Conservation (phyloP, 1,140 invertebrate genomes). For the Papilio dardanus region DNA sequence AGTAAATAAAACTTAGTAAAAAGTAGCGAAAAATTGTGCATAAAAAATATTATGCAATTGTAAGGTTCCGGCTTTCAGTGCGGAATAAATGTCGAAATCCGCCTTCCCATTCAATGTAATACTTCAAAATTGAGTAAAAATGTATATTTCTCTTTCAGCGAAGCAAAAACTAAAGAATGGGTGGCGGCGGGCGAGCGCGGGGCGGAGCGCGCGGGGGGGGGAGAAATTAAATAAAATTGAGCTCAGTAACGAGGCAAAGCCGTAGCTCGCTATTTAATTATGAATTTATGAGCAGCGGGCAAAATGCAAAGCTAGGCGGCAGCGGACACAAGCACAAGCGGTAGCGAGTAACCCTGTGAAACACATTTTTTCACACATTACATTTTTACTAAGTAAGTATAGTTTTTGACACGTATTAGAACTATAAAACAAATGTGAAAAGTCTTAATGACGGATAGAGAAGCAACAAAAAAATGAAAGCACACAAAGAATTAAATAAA, state of each 20-base stretch:
- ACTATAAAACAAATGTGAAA: not conserved
- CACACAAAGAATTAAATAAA: too few species aligned
- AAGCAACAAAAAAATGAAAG: not conserved
- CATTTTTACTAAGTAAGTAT: too few species aligned
- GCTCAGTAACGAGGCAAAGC: constrained; percentile 60
- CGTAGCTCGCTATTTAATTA: constrained; percentile 76
- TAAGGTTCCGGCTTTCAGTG: constrained; percentile 11
- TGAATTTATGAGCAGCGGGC: constrained; percentile 74
- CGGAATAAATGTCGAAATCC: constrained; percentile 13
- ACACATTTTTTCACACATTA: not conserved
- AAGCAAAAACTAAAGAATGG: constrained; percentile 29
- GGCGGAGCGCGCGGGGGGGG: constrained; percentile 34
- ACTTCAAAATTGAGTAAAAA: constrained; percentile 23
- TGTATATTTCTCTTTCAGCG: constrained; percentile 28
- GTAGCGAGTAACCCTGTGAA: not conserved
- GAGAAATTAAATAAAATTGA: constrained; percentile 71
- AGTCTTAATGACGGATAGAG: not conserved
- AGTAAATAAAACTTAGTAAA: not conserved
- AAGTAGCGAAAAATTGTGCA: not conserved
- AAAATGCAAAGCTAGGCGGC: constrained; percentile 62
- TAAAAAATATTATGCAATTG: not conserved
- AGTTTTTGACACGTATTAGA: not conserved
- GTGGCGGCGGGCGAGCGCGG: not conserved
- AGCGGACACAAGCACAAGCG: constrained; percentile 25
- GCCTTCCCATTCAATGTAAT: constrained; percentile 5